A percentile compares a stretch with the other conserved stretches of the same genome.
phyloP scores from a whole-genome alignment of 53 echinoderm and acorn worm species.

The Patiria pectinifera region DNA sequence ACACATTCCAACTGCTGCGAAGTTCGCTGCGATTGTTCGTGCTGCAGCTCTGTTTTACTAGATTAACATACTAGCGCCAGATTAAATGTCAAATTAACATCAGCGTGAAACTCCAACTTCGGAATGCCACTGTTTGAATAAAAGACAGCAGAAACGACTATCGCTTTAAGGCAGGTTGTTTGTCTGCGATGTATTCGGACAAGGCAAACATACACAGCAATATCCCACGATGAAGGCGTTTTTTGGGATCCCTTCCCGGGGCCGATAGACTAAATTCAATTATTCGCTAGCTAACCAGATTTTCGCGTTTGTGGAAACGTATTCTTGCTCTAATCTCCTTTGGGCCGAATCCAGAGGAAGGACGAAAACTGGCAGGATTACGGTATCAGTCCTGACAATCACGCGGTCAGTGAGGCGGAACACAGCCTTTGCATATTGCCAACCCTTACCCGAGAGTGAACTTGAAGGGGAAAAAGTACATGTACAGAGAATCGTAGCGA shows the following conservation, averaged over 20 bases:
- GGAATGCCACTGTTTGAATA: too few species aligned
- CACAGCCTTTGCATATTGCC: background rate
- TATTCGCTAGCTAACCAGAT: conserved; percentile 32
- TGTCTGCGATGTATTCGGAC: background rate
- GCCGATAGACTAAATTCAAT: conserved; percentile 10
- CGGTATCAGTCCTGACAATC: background rate
- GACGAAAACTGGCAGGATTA: conserved; percentile 5
- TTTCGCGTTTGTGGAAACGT: conserved; percentile 11
- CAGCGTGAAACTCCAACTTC: too few species aligned
- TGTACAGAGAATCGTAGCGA: too few species aligned
- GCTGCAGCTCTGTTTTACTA: too few species aligned
- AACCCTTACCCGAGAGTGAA: background rate
- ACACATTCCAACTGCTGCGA: too few species aligned
- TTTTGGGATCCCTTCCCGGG: background rate
- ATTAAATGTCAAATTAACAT: too few species aligned
- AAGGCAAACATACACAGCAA: background rate
- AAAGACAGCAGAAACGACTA: too few species aligned
- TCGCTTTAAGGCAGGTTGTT: background rate
- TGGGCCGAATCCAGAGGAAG: background rate
- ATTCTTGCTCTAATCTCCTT: background rate
- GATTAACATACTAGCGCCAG: too few species aligned
- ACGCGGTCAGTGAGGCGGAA: background rate
- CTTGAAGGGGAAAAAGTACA: background rate
- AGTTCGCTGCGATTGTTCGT: too few species aligned
- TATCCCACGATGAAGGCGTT: background rate